Evolutionary conservation across 2,113 vertebrate species (phyloP).

Genomic region (Proteles cristata): DNA sequence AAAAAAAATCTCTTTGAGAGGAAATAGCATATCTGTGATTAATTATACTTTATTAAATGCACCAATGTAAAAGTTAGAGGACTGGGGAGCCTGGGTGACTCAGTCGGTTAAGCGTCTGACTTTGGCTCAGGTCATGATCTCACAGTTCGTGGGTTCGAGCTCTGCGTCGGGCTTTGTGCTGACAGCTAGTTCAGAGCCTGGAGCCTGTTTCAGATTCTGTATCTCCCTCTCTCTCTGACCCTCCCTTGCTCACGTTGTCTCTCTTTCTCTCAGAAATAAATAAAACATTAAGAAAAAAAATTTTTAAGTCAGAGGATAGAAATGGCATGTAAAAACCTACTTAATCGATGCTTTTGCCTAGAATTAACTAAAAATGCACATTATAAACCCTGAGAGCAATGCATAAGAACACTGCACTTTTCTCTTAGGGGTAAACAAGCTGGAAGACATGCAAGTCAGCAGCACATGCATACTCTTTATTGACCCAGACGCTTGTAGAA

Average conservation of each 20-base stretch:
- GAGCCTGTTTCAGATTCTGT: too few relatives aligned
- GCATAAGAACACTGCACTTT: neutral
- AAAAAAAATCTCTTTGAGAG: neutral
- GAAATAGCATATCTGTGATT: neutral
- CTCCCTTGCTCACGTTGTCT: too few relatives aligned
- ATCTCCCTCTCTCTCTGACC: too few relatives aligned
- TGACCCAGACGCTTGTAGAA: neutral
- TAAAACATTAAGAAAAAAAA: too few relatives aligned
- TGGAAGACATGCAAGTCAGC: neutral
- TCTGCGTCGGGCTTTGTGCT: too few relatives aligned
- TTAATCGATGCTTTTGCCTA: neutral
- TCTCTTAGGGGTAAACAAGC: neutral
- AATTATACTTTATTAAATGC: neutral
- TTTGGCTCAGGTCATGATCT: too few relatives aligned
- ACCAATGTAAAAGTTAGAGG: neutral
- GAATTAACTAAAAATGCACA: neutral
- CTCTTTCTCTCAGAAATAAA: too few relatives aligned
- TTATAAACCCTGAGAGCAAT: neutral
- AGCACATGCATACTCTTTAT: fast-evolving
- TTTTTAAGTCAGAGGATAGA: neutral
- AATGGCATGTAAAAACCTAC: neutral
- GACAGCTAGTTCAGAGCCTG: too few relatives aligned
- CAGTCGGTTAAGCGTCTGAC: too few relatives aligned
- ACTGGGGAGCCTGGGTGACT: too few relatives aligned
- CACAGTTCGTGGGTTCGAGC: too few relatives aligned